Evolutionary conservation across 2,797 vertebrate genomes (phyloP).

Genomic region (Aplochiton taeniatus): DNA sequence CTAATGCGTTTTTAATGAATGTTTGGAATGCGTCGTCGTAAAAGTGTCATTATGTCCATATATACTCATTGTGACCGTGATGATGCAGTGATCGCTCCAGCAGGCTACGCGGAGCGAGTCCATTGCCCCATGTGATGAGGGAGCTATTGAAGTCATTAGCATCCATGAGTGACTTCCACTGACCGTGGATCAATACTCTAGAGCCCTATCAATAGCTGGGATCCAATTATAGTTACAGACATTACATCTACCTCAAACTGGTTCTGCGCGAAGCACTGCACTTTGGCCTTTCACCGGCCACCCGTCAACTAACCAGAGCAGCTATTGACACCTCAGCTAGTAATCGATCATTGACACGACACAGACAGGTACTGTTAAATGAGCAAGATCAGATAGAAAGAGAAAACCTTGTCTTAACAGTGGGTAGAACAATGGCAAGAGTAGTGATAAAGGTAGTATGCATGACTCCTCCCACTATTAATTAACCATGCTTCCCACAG

Average conservation of each 20-base stretch:
- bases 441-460: background rate
- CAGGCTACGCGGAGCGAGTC: slow-evolving; percentile 28
- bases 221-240: slow-evolving; percentile 69
- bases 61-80: slow-evolving; percentile 41
- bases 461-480: slow-evolving; percentile 8
- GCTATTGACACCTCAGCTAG: slow-evolving; percentile 58
- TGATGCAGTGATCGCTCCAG: background rate
- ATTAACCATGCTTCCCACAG: slow-evolving; percentile 23
- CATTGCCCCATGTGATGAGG: slow-evolving; percentile 15
- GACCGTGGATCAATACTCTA: slow-evolving; percentile 60
- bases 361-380: slow-evolving; percentile 32
- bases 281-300: slow-evolving; percentile 60
- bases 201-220: slow-evolving; percentile 67
- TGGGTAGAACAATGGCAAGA: background rate
- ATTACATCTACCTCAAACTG: slow-evolving; percentile 50
- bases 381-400: slow-evolving; percentile 15
- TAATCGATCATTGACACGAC: slow-evolving; percentile 45
- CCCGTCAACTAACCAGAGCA: slow-evolving; percentile 50
- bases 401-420: too few species aligned
- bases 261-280: slow-evolving; percentile 66
- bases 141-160: slow-evolving; percentile 53
- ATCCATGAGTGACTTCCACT: slow-evolving; percentile 54
- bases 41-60: slow-evolving; percentile 50
- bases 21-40: slow-evolving; percentile 59
- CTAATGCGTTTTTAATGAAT: slow-evolving; percentile 70